These are phyloP conservation scores for Danaus plexippus DNA, from an alignment of 1,140 invertebrate genomes.

Conservation along the genomic window DNA sequence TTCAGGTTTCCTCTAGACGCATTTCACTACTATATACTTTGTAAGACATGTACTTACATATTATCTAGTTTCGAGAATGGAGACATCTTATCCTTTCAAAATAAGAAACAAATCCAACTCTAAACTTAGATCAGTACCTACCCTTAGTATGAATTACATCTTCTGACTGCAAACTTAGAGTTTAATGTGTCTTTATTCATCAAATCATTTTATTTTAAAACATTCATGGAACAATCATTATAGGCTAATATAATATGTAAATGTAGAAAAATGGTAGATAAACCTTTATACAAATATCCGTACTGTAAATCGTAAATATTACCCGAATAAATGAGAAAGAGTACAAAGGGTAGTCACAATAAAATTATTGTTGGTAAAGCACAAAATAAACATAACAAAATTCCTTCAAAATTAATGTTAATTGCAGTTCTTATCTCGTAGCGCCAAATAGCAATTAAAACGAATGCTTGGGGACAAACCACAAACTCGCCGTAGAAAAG, in stretches of 20 bases:
- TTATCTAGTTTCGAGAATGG: constrained; percentile 4
- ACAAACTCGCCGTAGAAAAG: background rate
- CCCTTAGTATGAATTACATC: too few relatives aligned
- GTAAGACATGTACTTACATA: background rate
- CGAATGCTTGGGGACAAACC: constrained; percentile 4
- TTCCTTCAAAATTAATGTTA: constrained; percentile 1
- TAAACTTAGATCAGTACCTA: too few relatives aligned
- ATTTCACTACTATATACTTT: constrained; percentile 6
- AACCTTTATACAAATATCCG: too few relatives aligned
- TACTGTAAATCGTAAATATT: too few relatives aligned
- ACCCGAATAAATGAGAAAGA: background rate
- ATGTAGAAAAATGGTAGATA: too few relatives aligned
- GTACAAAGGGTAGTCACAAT: constrained; percentile 5
- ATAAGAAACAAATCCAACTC: too few relatives aligned
- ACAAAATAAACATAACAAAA: too few relatives aligned
- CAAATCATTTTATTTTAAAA: too few relatives aligned
- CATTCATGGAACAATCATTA: too few relatives aligned
- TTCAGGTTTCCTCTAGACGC: constrained; percentile 11
- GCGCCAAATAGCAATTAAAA: constrained; percentile 23
- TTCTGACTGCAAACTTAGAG: too few relatives aligned
- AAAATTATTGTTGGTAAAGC: constrained; percentile 6
- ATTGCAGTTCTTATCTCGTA: constrained; percentile 20
- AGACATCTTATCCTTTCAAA: background rate
- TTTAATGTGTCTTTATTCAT: too few relatives aligned
- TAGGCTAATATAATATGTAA: too few relatives aligned